A percentile compares a stretch with the other conserved stretches of the same genome.
phyloP scores from a whole-genome alignment of 2,113 vertebrate genomes.

The Corythornis madagascariensis region DNA sequence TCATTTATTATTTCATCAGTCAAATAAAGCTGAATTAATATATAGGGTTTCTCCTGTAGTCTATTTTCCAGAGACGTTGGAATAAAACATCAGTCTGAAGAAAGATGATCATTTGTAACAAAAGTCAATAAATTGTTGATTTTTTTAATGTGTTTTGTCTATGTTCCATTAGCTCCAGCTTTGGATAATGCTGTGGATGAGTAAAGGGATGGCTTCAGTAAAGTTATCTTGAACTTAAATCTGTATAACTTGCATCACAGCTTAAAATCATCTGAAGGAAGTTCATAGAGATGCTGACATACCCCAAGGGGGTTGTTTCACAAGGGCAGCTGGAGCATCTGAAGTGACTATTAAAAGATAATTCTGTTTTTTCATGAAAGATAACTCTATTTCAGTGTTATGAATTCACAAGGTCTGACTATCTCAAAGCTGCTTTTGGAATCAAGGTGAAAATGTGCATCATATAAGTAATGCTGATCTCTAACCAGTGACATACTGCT shows the following conservation, averaged over 20 bases:
- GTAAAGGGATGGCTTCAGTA: neutral
- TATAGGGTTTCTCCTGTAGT: neutral
- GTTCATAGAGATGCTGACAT: neutral
- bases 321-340: neutral
- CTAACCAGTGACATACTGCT: neutral
- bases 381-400: neutral
- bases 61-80: neutral
- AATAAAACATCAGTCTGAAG: neutral
- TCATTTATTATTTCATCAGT: neutral
- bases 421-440: neutral
- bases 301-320: neutral
- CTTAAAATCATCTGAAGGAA: neutral
- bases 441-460: neutral
- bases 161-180: neutral
- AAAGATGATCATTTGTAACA: neutral
- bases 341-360: neutral
- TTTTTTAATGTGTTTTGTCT: neutral
- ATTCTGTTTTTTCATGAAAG: neutral
- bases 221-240: neutral
- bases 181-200: neutral
- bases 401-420: neutral
- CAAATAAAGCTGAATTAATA: neutral
- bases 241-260: neutral
- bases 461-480: neutral
- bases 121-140: neutral